A percentile compares a stretch with the other conserved stretches of the same genome.
phyloP scores from a whole-genome alignment of 2,888 invertebrate species.

The Agriopis marginaria region DNA sequence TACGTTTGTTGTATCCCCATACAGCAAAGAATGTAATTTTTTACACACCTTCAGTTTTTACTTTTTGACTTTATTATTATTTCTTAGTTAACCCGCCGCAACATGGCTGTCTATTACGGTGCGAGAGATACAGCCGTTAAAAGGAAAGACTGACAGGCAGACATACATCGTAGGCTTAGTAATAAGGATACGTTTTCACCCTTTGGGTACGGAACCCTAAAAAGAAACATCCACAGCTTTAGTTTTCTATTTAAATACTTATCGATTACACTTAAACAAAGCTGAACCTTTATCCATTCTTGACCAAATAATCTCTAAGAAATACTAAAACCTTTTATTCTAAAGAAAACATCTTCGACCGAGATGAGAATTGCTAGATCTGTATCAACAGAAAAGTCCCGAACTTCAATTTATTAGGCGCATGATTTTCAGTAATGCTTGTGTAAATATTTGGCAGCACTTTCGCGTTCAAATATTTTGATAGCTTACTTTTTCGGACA shows the following conservation, averaged over 20 bases:
- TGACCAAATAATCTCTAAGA: constrained; percentile 22
- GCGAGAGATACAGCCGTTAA: no score
- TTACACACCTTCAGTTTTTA: no score
- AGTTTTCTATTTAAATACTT: constrained; percentile 2
- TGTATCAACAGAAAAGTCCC: constrained; percentile 16
- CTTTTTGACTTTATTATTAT: no score
- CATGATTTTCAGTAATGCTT: constrained; percentile 37
- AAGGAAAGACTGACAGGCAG: no score
- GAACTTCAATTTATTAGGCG: constrained; percentile 38
- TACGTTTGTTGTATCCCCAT: no score
- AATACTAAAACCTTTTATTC: constrained; percentile 17
- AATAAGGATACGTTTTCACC: no score
- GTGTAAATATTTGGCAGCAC: constrained; percentile 43
- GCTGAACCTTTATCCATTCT: neutral
- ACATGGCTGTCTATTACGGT: no score
- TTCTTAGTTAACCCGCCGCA: no score
- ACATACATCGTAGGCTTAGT: no score
- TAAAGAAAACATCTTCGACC: constrained; percentile 10
- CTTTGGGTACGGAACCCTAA: no score
- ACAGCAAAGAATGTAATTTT: no score
- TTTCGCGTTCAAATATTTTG: constrained; percentile 39
- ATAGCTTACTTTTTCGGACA: constrained; percentile 33
- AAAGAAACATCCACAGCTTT: no score
- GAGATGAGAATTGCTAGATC: constrained; percentile 16
- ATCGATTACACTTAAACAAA: constrained; percentile 13